Evolutionary conservation across 2,888 invertebrate species (phyloP).

Genomic region (Ophion obscuratus): DNA sequence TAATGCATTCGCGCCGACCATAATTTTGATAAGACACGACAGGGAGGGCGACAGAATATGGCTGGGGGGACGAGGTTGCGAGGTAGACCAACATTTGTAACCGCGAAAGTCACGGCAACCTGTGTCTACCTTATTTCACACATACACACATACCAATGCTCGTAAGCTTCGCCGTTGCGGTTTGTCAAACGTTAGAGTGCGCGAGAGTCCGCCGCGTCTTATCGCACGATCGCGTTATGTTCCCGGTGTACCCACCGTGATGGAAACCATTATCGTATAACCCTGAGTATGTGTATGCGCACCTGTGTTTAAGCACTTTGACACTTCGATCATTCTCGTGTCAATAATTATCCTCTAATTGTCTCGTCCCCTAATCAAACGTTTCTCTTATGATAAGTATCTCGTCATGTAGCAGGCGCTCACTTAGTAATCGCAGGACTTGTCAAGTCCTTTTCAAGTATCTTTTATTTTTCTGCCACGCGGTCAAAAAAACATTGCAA

Average conservation of each 20-base stretch:
- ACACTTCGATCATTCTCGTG: background rate
- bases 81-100: conserved; percentile 49
- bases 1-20: conserved; percentile 60
- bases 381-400: background rate
- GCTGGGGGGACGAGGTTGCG: background rate
- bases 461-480: background rate
- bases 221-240: conserved; percentile 55
- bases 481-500: background rate
- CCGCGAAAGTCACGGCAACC: conserved; percentile 28
- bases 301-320: conserved; percentile 6
- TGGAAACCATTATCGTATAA: conserved; percentile 52
- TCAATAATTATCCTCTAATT: conserved; percentile 49
- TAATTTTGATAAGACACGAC: conserved; percentile 64
- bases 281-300: background rate
- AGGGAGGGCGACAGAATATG: background rate
- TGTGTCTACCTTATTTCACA: conserved; percentile 20
- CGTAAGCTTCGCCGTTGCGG: conserved; percentile 57
- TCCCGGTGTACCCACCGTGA: conserved; percentile 21
- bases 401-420: background rate
- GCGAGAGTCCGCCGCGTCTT: conserved; percentile 28
- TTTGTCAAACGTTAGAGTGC: conserved; percentile 53
- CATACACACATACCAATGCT: conserved; percentile 12
- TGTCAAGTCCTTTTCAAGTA: background rate
- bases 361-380: background rate
- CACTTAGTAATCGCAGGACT: background rate